Conservation (phyloP, 2,113 vertebrate species). For the Hypanus sabinus region DNA sequence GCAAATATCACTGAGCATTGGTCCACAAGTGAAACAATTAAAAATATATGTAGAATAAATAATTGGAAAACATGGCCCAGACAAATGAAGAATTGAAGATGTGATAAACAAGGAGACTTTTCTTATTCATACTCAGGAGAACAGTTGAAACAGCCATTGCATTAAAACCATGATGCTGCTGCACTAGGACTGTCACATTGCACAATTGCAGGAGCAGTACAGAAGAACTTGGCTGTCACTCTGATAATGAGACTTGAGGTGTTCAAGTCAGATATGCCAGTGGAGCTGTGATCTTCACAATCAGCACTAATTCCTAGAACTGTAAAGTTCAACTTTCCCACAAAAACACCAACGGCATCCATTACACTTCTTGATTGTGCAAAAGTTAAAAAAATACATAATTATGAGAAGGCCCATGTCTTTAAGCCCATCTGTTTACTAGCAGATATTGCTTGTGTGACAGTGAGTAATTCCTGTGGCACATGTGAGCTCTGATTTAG, state of each 20-base stretch:
- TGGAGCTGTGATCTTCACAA: background rate
- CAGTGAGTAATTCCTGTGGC: background rate
- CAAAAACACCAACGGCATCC: background rate
- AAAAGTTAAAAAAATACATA: background rate
- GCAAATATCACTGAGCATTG: background rate
- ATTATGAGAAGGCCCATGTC: no score
- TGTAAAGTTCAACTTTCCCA: background rate
- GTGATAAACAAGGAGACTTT: background rate
- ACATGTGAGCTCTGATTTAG: background rate
- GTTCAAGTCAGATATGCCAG: background rate
- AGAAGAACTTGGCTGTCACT: background rate
- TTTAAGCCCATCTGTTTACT: background rate
- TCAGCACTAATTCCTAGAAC: background rate
- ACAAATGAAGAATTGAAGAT: background rate
- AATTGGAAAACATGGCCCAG: no score
- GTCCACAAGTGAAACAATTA: background rate
- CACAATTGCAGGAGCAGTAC: background rate
- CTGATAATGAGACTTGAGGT: background rate
- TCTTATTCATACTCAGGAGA: background rate
- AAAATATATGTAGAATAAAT: background rate
- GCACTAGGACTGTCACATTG: background rate
- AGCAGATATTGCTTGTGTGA: background rate
- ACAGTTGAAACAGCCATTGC: constrained; percentile 1
- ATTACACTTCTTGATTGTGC: background rate
- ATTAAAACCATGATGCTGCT: constrained; percentile 5